Percentiles rank a stretch among this genome's conserved stretches.
Evolutionary conservation across 1,140 invertebrate genomes (phyloP).

Genomic region (Drosophila teissieri): DNA sequence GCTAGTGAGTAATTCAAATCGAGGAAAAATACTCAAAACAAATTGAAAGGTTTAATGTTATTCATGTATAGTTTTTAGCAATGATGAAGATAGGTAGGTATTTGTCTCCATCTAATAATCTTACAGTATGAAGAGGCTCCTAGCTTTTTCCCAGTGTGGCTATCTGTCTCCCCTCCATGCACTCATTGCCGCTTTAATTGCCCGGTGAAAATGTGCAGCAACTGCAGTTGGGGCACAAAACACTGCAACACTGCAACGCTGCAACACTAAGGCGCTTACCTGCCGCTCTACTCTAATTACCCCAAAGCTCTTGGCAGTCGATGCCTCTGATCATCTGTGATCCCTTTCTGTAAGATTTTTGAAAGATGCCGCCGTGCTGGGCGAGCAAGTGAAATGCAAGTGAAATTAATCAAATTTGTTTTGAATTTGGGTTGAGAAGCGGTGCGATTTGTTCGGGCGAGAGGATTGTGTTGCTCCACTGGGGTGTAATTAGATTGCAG

Average conservation of each 20-base stretch:
- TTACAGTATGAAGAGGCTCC: too few species aligned
- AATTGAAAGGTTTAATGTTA: too few species aligned
- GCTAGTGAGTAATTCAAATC: too few species aligned
- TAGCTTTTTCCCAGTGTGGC: constrained; percentile 2
- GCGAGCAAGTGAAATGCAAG: constrained; percentile 52
- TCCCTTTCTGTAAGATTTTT: constrained; percentile 38
- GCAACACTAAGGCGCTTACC: constrained; percentile 49
- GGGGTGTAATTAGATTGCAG: constrained; percentile 21
- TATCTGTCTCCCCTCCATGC: constrained; percentile 47
- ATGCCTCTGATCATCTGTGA: constrained; percentile 42
- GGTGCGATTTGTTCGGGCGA: constrained; percentile 12
- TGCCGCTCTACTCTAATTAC: constrained; percentile 57
- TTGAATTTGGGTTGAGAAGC: constrained; percentile 25
- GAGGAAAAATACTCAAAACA: too few species aligned
- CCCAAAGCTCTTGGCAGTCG: constrained; percentile 30
- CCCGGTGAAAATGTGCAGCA: constrained; percentile 56
- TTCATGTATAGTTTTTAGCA: too few species aligned
- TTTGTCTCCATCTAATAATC: too few species aligned
- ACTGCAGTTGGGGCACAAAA: constrained; percentile 13
- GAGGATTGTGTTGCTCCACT: not conserved
- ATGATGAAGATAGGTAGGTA: too few species aligned
- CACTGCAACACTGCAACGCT: constrained; percentile 21
- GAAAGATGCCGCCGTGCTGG: constrained; percentile 44
- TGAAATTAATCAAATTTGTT: constrained; percentile 59
- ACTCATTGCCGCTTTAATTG: constrained; percentile 63